phyloP scores from a whole-genome alignment of 2,113 vertebrate genomes.

The Fulmarus glacialis region DNA sequence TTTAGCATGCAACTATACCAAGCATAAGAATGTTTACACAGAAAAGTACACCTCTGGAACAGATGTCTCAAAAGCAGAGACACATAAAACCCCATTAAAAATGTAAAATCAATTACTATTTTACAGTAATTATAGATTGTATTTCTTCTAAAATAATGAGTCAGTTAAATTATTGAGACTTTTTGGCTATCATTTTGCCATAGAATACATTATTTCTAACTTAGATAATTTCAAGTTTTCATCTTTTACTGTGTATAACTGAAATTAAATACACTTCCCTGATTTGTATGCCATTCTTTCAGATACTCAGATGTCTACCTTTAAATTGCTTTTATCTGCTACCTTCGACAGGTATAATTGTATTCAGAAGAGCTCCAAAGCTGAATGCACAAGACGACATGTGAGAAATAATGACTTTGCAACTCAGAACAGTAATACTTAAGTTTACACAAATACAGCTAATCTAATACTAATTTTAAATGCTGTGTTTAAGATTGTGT shows the following conservation, averaged over 20 bases:
- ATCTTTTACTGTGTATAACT: not conserved
- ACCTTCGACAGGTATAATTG: not conserved
- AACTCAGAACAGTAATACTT: not conserved
- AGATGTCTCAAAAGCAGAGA: not conserved
- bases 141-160: not conserved
- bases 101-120: not conserved
- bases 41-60: not conserved
- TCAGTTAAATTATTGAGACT: not conserved
- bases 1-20: not conserved
- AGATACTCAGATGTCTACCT: not conserved
- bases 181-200: not conserved
- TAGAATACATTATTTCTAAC: not conserved
- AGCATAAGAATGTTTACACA: not conserved
- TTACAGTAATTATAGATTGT: not conserved
- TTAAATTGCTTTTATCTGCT: not conserved
- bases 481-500: not conserved
- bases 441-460: not conserved
- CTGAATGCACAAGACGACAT: not conserved
- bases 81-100: not conserved
- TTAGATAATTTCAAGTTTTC: not conserved
- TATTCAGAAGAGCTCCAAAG: not conserved
- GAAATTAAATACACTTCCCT: not conserved
- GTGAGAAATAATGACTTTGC: not conserved
- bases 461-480: not conserved
- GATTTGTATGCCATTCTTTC: not conserved